Evolutionary conservation across 53 echinoderm and acorn worm species (phyloP).

Genomic region (Paracentrotus lividus): DNA sequence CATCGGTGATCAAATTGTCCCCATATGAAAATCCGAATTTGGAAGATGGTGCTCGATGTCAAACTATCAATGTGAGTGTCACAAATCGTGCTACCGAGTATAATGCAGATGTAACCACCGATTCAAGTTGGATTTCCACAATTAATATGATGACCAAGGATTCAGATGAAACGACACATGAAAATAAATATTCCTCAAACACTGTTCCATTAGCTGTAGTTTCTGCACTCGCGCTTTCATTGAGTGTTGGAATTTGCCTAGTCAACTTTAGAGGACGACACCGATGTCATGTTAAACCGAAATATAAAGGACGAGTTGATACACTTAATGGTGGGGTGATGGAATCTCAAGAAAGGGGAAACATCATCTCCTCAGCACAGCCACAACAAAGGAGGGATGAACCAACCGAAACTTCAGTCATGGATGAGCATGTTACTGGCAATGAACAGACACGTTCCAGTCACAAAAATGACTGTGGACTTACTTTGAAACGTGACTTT

Average conservation of each 20-base stretch:
- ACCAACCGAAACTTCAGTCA: neutral
- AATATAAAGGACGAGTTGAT: neutral
- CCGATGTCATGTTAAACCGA: neutral
- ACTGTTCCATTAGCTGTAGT: neutral
- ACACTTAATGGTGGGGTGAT: neutral
- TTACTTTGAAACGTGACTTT: neutral
- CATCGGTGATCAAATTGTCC: neutral
- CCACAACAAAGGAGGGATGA: neutral
- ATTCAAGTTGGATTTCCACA: neutral
- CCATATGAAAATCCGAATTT: neutral
- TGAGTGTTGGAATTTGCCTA: neutral
- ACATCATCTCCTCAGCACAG: neutral
- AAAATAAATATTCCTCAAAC: neutral
- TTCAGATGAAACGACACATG: neutral
- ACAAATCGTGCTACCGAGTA: neutral
- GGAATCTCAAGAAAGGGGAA: neutral
- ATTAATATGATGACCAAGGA: neutral
- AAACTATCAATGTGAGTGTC: neutral
- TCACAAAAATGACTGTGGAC: neutral
- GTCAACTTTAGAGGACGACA: neutral
- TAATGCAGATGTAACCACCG: neutral
- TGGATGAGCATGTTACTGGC: neutral
- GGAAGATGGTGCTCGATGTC: neutral
- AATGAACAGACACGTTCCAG: too few relatives aligned
- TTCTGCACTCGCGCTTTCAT: neutral